Evolutionary conservation across 2,113 vertebrate species (phyloP).

Genomic region (Pseudorectes ferrugineus): DNA sequence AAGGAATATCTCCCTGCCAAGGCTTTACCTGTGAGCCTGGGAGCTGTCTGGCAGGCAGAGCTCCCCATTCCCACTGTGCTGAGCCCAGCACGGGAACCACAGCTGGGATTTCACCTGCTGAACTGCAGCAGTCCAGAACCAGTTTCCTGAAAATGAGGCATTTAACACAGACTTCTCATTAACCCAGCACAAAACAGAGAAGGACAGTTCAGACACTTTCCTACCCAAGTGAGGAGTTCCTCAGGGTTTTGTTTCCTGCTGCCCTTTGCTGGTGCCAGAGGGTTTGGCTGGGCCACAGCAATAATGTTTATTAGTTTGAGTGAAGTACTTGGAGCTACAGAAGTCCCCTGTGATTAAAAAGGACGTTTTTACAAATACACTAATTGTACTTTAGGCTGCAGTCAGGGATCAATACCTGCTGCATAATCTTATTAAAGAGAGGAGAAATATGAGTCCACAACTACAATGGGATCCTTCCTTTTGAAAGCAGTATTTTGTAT

Average conservation of each 20-base stretch:
- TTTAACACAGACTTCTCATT: background rate
- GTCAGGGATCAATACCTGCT: slow-evolving; percentile 33
- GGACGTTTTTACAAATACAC: background rate
- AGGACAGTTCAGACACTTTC: background rate
- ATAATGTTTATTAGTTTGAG: background rate
- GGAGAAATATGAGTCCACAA: slow-evolving; percentile 10
- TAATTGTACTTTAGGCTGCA: background rate
- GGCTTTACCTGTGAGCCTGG: background rate
- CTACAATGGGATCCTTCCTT: background rate
- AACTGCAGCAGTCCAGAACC: background rate
- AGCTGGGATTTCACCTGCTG: background rate
- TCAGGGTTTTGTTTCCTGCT: background rate
- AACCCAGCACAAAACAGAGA: background rate
- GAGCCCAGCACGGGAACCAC: background rate
- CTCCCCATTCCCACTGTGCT: rapidly evolving
- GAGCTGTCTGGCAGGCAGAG: background rate
- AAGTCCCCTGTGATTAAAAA: slow-evolving; percentile 21
- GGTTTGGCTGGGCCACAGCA: background rate
- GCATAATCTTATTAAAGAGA: slow-evolving; percentile 6
- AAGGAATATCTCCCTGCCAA: background rate
- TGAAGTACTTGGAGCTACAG: background rate
- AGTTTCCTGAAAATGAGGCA: background rate
- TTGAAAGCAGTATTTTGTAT: slow-evolving; percentile 10
- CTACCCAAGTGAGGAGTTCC: background rate
- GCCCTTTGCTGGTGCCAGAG: background rate